phyloP scores from a whole-genome alignment of 2,113 vertebrate genomes.

The Choloepus hoffmanni region DNA sequence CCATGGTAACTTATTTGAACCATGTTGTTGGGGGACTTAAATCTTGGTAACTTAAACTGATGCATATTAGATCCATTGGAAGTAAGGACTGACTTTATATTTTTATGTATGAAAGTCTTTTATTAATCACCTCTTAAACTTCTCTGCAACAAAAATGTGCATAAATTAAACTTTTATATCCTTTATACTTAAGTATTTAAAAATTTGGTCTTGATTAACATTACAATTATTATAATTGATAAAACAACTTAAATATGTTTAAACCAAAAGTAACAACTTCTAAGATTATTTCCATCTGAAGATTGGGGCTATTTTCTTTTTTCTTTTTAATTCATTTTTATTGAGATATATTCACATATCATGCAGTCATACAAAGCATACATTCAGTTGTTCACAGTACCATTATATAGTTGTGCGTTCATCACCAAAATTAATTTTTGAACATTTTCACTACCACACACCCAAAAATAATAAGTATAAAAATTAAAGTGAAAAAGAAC shows the following conservation, averaged over 20 bases:
- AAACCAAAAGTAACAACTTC: conserved; percentile 48
- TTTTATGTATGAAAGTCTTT: conserved; percentile 20
- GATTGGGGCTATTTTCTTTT: not conserved
- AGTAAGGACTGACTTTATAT: not conserved
- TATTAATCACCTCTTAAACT: not conserved
- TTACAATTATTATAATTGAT: not conserved
- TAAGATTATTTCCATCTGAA: conserved; percentile 6
- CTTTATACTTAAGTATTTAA: not conserved
- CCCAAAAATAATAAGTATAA: too few species aligned
- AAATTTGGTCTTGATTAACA: not conserved
- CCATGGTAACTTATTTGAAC: not conserved
- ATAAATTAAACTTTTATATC: conserved; percentile 45
- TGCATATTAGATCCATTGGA: not conserved
- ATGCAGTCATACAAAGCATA: too few species aligned
- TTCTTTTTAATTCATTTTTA: not conserved
- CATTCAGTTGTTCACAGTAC: too few species aligned
- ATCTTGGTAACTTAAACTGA: conserved; percentile 16
- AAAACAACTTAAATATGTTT: not conserved
- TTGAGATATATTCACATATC: too few species aligned
- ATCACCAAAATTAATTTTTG: too few species aligned
- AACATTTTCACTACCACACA: too few species aligned
- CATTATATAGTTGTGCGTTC: too few species aligned
- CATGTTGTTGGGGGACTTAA: not conserved
- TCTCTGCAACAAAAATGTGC: not conserved
- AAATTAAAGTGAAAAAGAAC: too few species aligned